phyloP scores from a whole-genome alignment of 30 jellyfish, hydroid and myxozoan genomes.

The Rhopilema esculentum region DNA sequence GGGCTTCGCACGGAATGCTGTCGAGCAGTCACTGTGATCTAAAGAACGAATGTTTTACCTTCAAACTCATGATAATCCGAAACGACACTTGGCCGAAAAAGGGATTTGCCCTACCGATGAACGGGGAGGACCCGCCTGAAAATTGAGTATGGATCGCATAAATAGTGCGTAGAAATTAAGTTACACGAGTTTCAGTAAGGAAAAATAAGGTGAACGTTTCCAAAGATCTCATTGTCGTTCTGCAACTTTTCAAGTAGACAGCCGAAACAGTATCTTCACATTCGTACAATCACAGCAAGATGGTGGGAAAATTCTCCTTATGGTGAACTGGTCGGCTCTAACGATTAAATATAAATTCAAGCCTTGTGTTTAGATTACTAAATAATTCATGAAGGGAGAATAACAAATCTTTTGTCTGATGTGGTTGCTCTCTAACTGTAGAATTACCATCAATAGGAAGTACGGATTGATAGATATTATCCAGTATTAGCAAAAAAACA shows the following conservation, averaged over 20 bases:
- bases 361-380: constrained; percentile 2
- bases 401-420: constrained; percentile 18
- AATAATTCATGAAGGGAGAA: constrained; percentile 16
- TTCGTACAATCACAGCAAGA: not conserved
- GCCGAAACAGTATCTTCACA: not conserved
- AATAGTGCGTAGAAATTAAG: too few relatives aligned
- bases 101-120: constrained; percentile 65
- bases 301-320: not conserved
- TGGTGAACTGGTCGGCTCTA: not conserved
- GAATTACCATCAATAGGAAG: constrained; percentile 48
- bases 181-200: too few relatives aligned
- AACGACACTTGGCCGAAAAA: constrained; percentile 20
- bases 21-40: not conserved
- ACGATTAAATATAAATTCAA: constrained; percentile 6
- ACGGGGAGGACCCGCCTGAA: constrained; percentile 40
- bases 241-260: not conserved
- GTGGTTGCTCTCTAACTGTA: constrained; percentile 51
- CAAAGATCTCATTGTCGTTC: too few relatives aligned
- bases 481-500: constrained; percentile 49
- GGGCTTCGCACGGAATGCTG: not conserved
- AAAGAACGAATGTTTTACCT: not conserved
- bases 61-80: not conserved
- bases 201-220: too few relatives aligned
- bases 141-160: not conserved
- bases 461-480: constrained; percentile 54